Conservation (phyloP, 2,888 invertebrate genomes). For the Litoditis marina region DNA sequence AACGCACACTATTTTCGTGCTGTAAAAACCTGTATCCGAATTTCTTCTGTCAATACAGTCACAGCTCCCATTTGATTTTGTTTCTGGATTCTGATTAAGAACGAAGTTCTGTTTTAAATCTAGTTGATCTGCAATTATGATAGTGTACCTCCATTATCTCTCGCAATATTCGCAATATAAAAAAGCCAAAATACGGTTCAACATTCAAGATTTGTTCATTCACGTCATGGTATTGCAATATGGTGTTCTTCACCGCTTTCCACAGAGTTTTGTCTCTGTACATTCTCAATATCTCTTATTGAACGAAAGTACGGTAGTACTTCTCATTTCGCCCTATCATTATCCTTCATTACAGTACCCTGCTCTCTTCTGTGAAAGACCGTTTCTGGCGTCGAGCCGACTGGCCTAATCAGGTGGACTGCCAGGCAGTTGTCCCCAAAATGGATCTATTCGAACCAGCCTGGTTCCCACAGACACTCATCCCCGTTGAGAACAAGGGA, state of each 20-base stretch:
- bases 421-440: slow-evolving; percentile 37
- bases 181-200: neutral
- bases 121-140: too few species aligned
- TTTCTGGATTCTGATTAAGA: too few species aligned
- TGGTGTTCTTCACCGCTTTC: neutral
- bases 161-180: neutral
- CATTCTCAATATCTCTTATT: too few species aligned
- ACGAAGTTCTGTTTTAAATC: too few species aligned
- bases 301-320: too few species aligned
- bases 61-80: too few species aligned
- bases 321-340: too few species aligned
- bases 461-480: slow-evolving; percentile 68
- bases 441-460: slow-evolving; percentile 36
- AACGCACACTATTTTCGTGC: too few species aligned
- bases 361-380: slow-evolving; percentile 6
- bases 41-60: too few species aligned
- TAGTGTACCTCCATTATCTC: neutral
- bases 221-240: neutral
- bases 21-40: too few species aligned
- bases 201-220: neutral
- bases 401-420: slow-evolving; percentile 44
- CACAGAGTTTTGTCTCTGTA: too few species aligned
- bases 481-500: slow-evolving; percentile 78
- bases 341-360: too few species aligned
- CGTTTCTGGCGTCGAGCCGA: slow-evolving; percentile 40